Base-by-base conservation (phyloP, 92 coral and sea anemone genomes). In the Actinostola sp. region DNA sequence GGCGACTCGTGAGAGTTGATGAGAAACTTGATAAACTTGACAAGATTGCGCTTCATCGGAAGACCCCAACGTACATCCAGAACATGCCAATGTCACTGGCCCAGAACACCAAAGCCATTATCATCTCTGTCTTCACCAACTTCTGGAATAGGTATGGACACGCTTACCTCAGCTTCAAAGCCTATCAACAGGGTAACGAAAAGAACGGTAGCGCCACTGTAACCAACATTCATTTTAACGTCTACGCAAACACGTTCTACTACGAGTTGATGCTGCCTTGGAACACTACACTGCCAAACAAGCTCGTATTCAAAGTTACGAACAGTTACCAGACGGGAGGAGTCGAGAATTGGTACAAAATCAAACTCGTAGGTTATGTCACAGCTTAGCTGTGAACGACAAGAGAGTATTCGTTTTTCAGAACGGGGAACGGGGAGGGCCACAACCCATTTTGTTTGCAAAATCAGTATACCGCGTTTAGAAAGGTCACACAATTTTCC, bases 211-310 rank as follows among this genome's bases (percentile, higher is more conserved):
- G 73, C 49, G 84, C 60, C 0, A 44, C 71, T 11, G 89, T 80
- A 16, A 24, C 2, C 0, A 84, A 78, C 65, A 61, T 64, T 39
- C 89, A 84, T 27, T 84, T 4, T 61, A 52, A 84, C 9, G 61
- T 78, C 57, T 77, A 83, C 53, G 80, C 75, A 48, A 84, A 84
- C 67, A 84, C 89, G 12, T 72, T 78, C 57, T 79, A 71, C 71
- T 84, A 78, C 70, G 89, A 84, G 41, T 55, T 78, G 61, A 71
- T 78, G 81, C 61, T 78, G 0, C 89, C 89, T 2, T 84, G 89
- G 84, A 35, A 71, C 69, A 78, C 65, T 33, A 43, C 45, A 9
- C 72, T 84, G 39, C 72, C 85, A 19, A 43, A 78, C 43, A 70
- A 84, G 33, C 60, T 77, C 15, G 74, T 77, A 27, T 77, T 77